Percentiles rank a stretch among this genome's conserved stretches.
Evolutionary conservation across 2,797 vertebrate genomes (phyloP).

Genomic region (Leuciscus waleckii): DNA sequence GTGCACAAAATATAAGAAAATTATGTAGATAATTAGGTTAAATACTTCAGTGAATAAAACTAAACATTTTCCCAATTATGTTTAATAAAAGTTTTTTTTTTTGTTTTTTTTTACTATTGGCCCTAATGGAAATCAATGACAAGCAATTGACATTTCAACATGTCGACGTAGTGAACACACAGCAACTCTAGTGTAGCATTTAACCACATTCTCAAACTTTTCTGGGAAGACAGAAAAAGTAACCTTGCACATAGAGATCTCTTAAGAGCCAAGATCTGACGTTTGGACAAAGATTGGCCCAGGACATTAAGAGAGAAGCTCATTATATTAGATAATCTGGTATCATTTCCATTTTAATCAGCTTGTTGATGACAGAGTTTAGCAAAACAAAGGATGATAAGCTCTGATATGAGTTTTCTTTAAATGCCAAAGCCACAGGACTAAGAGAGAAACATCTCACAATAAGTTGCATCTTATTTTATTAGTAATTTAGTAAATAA

Average conservation of each 20-base stretch:
- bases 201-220: neutral
- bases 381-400: constrained; percentile 16
- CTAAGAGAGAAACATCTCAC: neutral
- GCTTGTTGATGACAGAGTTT: constrained; percentile 8
- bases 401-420: constrained; percentile 4
- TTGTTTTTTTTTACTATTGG: neutral
- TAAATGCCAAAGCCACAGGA: neutral
- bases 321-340: constrained; percentile 25
- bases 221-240: neutral
- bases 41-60: neutral
- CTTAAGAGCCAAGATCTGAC: neutral
- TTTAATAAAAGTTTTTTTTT: neutral
- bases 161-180: neutral
- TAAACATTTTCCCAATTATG: neutral
- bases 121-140: neutral
- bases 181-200: neutral
- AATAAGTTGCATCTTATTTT: neutral
- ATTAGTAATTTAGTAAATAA: neutral
- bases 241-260: neutral
- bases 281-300: neutral
- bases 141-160: neutral
- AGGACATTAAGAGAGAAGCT: neutral
- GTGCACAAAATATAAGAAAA: neutral
- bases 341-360: constrained; percentile 29
- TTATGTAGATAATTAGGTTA: neutral